A percentile compares a stretch with the other conserved stretches of the same genome.
These are phyloP conservation scores for Apostichopus japonicus DNA, from an alignment of 35 echinoderm and acorn worm genomes.

Conservation along the genomic window DNA sequence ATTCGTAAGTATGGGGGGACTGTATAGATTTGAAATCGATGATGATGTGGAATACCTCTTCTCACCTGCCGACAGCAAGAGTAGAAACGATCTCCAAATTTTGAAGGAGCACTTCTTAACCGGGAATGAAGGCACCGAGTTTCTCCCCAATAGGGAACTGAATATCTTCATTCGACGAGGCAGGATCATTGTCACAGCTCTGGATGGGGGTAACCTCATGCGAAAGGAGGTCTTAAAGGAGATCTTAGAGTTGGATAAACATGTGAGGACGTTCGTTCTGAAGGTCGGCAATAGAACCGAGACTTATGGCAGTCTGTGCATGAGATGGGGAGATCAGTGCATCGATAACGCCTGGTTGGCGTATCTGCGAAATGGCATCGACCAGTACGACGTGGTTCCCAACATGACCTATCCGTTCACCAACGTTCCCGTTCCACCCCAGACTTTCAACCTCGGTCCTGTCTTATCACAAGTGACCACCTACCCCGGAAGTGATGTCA, in stretches of 20 bases:
- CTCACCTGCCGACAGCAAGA: constrained; percentile 68
- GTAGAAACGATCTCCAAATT: constrained; percentile 53
- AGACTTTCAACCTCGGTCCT: constrained; percentile 67
- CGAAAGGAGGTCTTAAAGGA: constrained; percentile 65
- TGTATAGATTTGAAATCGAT: constrained; percentile 64
- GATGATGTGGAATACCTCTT: constrained; percentile 86
- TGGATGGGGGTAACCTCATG: constrained; percentile 71
- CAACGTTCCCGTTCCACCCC: background rate
- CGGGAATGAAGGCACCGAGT: constrained; percentile 76
- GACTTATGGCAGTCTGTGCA: constrained; percentile 59
- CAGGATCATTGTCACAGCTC: constrained; percentile 66
- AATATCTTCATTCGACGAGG: constrained; percentile 73
- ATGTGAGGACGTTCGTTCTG: constrained; percentile 41
- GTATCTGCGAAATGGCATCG: constrained; percentile 18
- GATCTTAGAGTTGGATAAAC: constrained; percentile 66
- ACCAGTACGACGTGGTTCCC: constrained; percentile 43
- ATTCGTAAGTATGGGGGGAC: constrained; percentile 60
- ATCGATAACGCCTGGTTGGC: constrained; percentile 65
- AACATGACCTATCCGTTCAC: constrained; percentile 69
- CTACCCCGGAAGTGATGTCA: constrained; percentile 37
- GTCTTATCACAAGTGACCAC: constrained; percentile 60
- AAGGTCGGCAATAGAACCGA: constrained; percentile 47
- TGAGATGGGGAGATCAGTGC: constrained; percentile 65
- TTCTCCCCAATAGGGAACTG: constrained; percentile 82
- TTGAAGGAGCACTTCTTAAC: constrained; percentile 55